Conservation (phyloP, 1,140 invertebrate species). For the Pantala flavescens region DNA sequence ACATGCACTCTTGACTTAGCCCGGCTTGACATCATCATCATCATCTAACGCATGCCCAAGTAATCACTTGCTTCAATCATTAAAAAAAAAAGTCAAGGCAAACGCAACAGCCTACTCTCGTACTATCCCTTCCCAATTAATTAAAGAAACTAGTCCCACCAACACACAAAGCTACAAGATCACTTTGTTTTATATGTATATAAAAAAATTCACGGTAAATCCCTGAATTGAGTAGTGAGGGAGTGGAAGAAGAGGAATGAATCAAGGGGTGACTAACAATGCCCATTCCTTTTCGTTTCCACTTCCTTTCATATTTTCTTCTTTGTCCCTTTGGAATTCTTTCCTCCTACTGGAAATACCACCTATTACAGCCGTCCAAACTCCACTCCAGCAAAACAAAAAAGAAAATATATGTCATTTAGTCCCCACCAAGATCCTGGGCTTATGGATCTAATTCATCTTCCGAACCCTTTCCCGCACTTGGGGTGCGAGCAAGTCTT, state of each 20-base stretch:
- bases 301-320: background rate
- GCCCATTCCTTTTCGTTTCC: background rate
- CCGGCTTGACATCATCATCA: background rate
- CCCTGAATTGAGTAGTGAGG: slow-evolving; percentile 8
- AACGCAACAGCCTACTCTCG: background rate
- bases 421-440: background rate
- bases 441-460: background rate
- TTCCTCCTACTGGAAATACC: background rate
- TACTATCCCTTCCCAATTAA: slow-evolving; percentile 3
- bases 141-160: slow-evolving; percentile 2
- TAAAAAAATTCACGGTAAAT: slow-evolving; percentile 16
- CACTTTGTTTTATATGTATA: slow-evolving; percentile 9
- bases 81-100: background rate
- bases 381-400: background rate
- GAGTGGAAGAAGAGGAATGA: background rate
- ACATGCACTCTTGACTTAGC: background rate
- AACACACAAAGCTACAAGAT: slow-evolving; percentile 15
- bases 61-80: background rate
- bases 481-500: background rate
- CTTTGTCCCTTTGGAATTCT: background rate
- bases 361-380: background rate
- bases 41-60: background rate
- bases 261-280: background rate
- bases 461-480: background rate
- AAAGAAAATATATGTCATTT: background rate